Evolutionary conservation across 2,797 vertebrate species (phyloP).

Genomic region (Pantherophis vulpinus): DNA sequence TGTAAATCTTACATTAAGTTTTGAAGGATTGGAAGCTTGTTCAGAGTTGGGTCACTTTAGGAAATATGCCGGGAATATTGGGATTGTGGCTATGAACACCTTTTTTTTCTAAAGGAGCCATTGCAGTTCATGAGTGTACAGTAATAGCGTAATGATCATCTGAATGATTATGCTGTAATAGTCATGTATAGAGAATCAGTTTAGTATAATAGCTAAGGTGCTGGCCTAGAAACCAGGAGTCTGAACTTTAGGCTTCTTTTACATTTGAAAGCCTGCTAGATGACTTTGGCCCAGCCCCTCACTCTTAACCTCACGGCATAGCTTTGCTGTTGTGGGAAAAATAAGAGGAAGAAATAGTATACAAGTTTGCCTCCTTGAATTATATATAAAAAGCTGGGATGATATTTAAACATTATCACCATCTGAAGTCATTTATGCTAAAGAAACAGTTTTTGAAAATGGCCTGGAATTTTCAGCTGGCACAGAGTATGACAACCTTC

Average conservation of each 20-base stretch:
- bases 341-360: not conserved
- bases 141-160: not conserved
- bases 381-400: not conserved
- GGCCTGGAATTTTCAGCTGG: not conserved
- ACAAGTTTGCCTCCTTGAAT: not conserved
- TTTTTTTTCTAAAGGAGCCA: not conserved
- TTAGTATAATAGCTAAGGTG: not conserved
- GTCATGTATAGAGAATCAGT: not conserved
- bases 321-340: not conserved
- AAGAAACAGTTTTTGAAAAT: not conserved
- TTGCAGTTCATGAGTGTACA: not conserved
- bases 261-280: not conserved
- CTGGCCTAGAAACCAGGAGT: not conserved
- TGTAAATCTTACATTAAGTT: not conserved
- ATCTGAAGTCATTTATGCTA: not conserved
- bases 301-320: not conserved
- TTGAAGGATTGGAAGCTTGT: not conserved
- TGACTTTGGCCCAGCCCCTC: not conserved
- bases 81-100: not conserved
- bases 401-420: not conserved
- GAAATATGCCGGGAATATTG: not conserved
- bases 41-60: not conserved
- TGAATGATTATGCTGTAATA: not conserved
- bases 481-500: not conserved
- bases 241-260: not conserved